Conservation (phyloP, 1,140 invertebrate genomes). For the Diachasma alloeum region DNA sequence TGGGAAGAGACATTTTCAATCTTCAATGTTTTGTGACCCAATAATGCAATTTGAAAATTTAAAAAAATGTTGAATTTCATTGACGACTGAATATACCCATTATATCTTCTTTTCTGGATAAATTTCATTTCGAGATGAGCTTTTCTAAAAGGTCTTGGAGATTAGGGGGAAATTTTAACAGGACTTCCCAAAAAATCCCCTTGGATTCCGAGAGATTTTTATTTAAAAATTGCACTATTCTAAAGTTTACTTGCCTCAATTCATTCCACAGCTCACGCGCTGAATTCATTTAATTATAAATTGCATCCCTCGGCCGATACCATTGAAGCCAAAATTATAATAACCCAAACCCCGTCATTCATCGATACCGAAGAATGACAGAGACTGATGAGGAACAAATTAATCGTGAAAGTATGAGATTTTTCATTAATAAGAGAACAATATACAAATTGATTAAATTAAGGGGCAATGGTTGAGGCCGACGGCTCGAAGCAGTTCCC, state of each 20-base stretch:
- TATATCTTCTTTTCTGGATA: too few species aligned
- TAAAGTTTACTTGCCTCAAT: too few species aligned
- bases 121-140: too few species aligned
- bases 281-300: not conserved
- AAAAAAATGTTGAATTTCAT: too few species aligned
- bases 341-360: not conserved
- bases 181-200: too few species aligned
- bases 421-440: not conserved
- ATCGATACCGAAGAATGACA: not conserved
- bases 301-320: slow-evolving; percentile 17
- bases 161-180: too few species aligned
- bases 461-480: slow-evolving; percentile 23
- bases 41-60: too few species aligned
- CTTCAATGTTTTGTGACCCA: too few species aligned
- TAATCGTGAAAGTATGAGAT: slow-evolving; percentile 1
- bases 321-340: slow-evolving; percentile 1
- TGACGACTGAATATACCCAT: too few species aligned
- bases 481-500: slow-evolving; percentile 27
- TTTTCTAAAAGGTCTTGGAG: too few species aligned
- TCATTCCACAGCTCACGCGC: not conserved
- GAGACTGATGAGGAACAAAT: not conserved
- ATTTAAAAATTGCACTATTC: too few species aligned
- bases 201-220: too few species aligned
- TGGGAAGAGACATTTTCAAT: not conserved
- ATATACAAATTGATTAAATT: not conserved